These are phyloP conservation scores for Excalfactoria chinensis DNA, from an alignment of 2,113 vertebrate species.

Conservation along the genomic window DNA sequence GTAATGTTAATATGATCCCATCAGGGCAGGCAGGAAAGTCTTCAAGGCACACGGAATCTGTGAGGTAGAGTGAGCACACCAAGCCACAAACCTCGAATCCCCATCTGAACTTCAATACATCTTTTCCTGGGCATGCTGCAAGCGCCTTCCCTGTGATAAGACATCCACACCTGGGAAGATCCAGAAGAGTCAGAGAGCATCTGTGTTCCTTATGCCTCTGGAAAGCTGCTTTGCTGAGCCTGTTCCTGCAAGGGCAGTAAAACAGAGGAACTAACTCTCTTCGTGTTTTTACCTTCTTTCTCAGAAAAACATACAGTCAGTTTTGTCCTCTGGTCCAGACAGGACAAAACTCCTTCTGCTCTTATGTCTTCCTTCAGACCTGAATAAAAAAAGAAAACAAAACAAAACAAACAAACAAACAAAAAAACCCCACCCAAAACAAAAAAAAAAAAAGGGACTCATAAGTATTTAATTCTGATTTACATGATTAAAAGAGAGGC, in stretches of 20 bases:
- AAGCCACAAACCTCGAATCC: accelerated
- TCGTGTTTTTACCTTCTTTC: background rate
- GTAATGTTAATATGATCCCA: background rate
- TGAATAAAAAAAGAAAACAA: no score
- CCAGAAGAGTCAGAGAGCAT: background rate
- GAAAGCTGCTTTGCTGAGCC: background rate
- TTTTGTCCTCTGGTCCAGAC: background rate
- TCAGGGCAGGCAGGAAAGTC: background rate
- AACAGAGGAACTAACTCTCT: background rate
- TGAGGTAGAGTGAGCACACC: background rate
- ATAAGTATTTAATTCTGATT: background rate
- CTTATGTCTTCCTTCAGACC: background rate
- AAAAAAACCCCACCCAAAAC: no score
- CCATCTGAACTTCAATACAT: background rate
- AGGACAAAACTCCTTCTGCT: background rate
- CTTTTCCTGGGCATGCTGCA: background rate
- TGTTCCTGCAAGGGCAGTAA: background rate
- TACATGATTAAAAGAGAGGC: background rate
- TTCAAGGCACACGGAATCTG: background rate
- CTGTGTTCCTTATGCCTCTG: accelerated
- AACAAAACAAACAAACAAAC: no score
- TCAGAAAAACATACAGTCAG: background rate
- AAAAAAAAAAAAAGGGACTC: background rate
- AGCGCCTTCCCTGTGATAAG: background rate
- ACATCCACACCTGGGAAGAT: background rate